Conservation (phyloP, 1,140 invertebrate species). For the Anthonomus grandis region DNA sequence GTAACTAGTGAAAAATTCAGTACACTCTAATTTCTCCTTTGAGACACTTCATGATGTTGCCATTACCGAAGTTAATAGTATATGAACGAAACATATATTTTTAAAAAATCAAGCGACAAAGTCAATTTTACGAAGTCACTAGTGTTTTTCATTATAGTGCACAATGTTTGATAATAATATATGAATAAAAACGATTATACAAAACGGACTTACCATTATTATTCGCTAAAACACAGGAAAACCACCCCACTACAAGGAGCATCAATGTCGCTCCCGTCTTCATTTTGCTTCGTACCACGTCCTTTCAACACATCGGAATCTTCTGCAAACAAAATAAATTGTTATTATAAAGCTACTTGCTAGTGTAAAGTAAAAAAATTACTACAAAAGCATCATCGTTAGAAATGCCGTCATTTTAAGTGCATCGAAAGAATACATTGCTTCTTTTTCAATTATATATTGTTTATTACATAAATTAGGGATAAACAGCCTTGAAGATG, state of each 20-base stretch:
- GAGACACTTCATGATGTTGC: not conserved
- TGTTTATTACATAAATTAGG: too few relatives aligned
- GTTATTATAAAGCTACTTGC: not conserved
- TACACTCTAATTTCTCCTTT: not conserved
- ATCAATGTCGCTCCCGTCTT: not conserved
- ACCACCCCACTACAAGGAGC: conserved; percentile 6
- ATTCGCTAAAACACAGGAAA: not conserved
- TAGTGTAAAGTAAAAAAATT: not conserved
- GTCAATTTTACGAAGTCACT: not conserved
- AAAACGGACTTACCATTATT: conserved; percentile 6
- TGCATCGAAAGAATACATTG: not conserved
- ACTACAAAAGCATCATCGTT: too few relatives aligned
- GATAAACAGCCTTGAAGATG: too few relatives aligned
- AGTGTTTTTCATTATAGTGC: not conserved
- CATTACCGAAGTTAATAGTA: too few relatives aligned
- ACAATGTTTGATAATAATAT: not conserved
- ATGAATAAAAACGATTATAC: not conserved
- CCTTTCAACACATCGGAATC: not conserved
- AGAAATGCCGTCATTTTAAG: not conserved
- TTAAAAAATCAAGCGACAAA: too few relatives aligned
- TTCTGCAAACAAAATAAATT: not conserved
- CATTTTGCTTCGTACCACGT: not conserved
- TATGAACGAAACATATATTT: too few relatives aligned
- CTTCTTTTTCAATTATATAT: conserved; percentile 1
- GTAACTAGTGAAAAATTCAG: too few relatives aligned